phyloP scores from a whole-genome alignment of 2,888 invertebrate species.

The Stegana nigrithorax region DNA sequence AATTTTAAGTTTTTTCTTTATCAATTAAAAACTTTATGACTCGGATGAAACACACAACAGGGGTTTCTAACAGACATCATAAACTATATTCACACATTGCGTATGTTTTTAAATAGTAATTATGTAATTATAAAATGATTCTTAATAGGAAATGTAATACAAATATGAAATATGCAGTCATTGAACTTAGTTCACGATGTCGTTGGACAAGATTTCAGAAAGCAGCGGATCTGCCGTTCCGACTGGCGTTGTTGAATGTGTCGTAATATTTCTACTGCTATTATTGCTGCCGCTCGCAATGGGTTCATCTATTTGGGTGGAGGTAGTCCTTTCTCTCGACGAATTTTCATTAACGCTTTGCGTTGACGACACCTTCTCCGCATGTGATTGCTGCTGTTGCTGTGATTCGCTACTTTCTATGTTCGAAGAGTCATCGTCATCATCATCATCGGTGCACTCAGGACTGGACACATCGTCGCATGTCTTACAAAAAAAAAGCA shows the following conservation, averaged over 20 bases:
- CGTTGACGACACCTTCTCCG: not conserved
- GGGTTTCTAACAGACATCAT: too few species aligned
- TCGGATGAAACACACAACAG: too few species aligned
- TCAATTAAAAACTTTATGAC: not conserved
- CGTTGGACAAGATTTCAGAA: not conserved
- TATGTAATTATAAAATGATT: not conserved
- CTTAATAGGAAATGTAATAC: slow-evolving; percentile 4
- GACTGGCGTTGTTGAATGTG: not conserved
- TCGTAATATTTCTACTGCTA: not conserved
- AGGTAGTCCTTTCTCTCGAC: not conserved
- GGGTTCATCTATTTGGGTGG: slow-evolving; percentile 1
- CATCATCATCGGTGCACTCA: slow-evolving; percentile 52
- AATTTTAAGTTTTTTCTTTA: too few species aligned
- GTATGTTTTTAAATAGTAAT: not conserved
- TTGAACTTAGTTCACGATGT: slow-evolving; percentile 1
- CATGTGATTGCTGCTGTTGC: not conserved
- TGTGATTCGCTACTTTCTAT: too few species aligned
- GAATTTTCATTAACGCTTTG: not conserved
- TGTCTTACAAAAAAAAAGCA: not conserved
- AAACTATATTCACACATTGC: too few species aligned
- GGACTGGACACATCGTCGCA: slow-evolving; percentile 42
- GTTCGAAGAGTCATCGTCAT: slow-evolving; percentile 45
- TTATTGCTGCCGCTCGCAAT: not conserved
- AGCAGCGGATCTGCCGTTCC: not conserved
- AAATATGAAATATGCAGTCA: slow-evolving; percentile 12